Percentiles rank a stretch among this genome's conserved stretches.
Conservation (phyloP, 1,140 invertebrate genomes). For the Caenorhabditis inopinata region DNA sequence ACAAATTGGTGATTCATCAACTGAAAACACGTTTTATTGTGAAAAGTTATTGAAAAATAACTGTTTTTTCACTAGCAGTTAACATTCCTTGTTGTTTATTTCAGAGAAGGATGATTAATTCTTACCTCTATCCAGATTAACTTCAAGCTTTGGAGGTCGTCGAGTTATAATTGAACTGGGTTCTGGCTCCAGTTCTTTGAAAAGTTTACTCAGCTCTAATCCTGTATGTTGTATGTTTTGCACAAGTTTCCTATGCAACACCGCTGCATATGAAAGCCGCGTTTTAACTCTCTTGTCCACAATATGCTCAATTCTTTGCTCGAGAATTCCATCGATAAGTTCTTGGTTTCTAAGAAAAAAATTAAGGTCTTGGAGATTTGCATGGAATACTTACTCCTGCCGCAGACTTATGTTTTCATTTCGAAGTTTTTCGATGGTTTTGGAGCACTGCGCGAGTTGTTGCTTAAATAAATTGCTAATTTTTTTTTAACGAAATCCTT, state of each 20-base stretch:
- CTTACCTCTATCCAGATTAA: neutral
- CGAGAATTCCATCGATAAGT: neutral
- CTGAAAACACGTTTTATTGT: neutral
- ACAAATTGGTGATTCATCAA: neutral
- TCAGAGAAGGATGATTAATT: no score
- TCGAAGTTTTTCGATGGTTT: neutral
- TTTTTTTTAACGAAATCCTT: no score
- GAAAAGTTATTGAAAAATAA: no score
- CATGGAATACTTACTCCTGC: neutral
- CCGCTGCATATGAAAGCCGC: neutral
- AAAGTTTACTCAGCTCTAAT: neutral
- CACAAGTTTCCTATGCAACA: neutral
- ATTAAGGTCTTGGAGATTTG: no score
- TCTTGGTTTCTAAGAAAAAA: neutral
- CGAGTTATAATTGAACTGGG: neutral
- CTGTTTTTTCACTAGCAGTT: no score
- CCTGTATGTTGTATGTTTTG: neutral
- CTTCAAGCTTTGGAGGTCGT: neutral
- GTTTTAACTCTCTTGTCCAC: neutral
- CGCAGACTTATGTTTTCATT: neutral
- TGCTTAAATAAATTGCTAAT: neutral
- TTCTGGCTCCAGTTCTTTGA: conserved; percentile 15
- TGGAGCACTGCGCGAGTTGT: neutral
- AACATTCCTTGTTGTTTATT: no score
- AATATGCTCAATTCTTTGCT: neutral